Evolutionary conservation across 1,140 invertebrate genomes (phyloP).

Genomic region (Charaxes varanes): DNA sequence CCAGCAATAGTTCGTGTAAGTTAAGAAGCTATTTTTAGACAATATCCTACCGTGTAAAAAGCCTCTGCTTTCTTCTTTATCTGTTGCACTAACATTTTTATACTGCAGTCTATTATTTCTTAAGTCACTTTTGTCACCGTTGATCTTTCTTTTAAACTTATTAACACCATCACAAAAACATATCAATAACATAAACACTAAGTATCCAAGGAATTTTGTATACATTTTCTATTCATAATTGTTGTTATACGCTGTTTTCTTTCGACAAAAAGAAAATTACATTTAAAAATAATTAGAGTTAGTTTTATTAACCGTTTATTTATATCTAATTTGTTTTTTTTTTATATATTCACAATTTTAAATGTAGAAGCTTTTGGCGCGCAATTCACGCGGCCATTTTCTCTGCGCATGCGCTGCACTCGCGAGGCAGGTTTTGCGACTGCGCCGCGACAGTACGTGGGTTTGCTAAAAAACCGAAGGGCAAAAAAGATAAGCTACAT

Average conservation of each 20-base stretch:
- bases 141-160: conserved; percentile 35
- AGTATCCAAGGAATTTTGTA: conserved; percentile 29
- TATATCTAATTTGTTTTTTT: too few relatives aligned
- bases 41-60: conserved; percentile 26
- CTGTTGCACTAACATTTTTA: conserved; percentile 12
- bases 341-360: not conserved
- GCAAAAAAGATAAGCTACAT: conserved; percentile 12
- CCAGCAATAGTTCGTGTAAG: too few relatives aligned
- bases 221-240: conserved; percentile 61
- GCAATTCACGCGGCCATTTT: conserved; percentile 23
- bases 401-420: conserved; percentile 22
- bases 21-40: too few relatives aligned
- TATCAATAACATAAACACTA: conserved; percentile 32
- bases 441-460: conserved; percentile 8
- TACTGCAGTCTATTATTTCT: conserved; percentile 11
- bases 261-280: conserved; percentile 13
- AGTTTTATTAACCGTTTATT: not conserved
- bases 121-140: conserved; percentile 16
- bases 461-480: conserved; percentile 1
- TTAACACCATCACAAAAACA: conserved; percentile 29
- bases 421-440: conserved; percentile 19
- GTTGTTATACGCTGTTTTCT: conserved; percentile 21
- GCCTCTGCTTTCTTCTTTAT: conserved; percentile 27
- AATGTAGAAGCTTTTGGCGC: conserved; percentile 21
- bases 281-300: conserved; percentile 3